These are phyloP conservation scores for Shinisaurus crocodilurus DNA, from an alignment of 2,113 vertebrate genomes.

Conservation along the genomic window DNA sequence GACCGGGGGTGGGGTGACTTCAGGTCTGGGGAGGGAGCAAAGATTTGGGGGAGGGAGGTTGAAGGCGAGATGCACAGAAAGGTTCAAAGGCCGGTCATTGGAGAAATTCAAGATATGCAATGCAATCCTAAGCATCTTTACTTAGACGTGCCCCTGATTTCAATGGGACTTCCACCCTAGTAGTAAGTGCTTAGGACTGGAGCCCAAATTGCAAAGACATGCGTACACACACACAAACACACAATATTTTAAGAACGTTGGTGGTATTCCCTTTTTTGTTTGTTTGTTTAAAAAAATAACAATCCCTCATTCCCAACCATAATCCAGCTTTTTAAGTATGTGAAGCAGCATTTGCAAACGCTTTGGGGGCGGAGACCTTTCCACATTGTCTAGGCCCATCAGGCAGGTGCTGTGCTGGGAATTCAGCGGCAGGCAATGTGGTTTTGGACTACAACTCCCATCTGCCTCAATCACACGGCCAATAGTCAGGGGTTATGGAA, in stretches of 20 bases:
- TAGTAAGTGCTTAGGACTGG: neutral
- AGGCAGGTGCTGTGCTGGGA: no score
- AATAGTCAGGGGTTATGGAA: no score
- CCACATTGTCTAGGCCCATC: no score
- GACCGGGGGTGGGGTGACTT: neutral
- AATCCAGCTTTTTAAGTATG: no score
- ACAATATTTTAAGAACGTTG: neutral
- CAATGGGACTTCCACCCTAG: neutral
- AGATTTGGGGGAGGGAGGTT: rapidly evolving
- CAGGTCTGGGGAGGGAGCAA: neutral
- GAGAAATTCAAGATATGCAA: neutral
- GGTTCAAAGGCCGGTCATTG: neutral
- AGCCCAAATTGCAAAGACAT: neutral
- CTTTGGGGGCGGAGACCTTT: no score
- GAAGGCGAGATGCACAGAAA: neutral
- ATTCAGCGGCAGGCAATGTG: no score
- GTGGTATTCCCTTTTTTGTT: neutral
- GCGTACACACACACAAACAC: neutral
- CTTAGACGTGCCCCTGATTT: neutral
- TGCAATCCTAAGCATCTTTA: neutral
- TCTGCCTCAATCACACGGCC: no score
- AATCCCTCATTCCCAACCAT: neutral
- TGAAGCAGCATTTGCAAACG: no score
- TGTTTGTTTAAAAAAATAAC: no score
- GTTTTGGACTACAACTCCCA: no score